Evolutionary conservation across 2,113 vertebrate genomes (phyloP).

Genomic region (Anoura caudifer): DNA sequence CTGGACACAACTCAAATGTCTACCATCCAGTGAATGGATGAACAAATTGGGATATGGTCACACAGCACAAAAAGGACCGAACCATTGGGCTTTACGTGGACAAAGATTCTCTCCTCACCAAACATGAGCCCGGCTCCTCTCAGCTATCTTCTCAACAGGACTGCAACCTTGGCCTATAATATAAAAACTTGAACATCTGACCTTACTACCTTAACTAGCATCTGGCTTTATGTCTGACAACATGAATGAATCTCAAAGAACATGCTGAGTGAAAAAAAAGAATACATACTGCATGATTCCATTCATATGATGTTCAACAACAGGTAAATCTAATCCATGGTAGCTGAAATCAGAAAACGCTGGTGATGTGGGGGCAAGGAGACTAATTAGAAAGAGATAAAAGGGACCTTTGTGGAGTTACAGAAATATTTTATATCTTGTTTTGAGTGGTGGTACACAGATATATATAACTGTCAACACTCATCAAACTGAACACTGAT

Average conservation of each 20-base stretch:
- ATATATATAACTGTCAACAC: not conserved
- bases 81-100: not conserved
- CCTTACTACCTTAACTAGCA: not conserved
- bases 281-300: not conserved
- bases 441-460: not conserved
- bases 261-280: not conserved
- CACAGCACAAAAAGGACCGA: not conserved
- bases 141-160: not conserved
- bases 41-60: not conserved
- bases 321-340: not conserved
- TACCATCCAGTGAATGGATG: not conserved
- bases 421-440: not conserved
- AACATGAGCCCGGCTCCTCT: not conserved
- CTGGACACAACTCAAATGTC: not conserved
- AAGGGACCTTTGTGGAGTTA: not conserved
- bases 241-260: not conserved
- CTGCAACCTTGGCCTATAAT: not conserved
- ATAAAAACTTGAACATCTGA: not conserved
- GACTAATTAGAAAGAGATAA: not conserved
- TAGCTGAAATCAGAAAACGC: not conserved
- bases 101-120: not conserved
- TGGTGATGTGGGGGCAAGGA: not conserved
- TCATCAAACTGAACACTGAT: not conserved
- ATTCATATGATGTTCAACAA: not conserved
- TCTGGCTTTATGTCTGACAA: conserved; percentile 1